A percentile compares a stretch with the other conserved stretches of the same genome.
These are phyloP conservation scores for Orchestes rusci DNA, from an alignment of 2,888 invertebrate genomes.

Conservation along the genomic window DNA sequence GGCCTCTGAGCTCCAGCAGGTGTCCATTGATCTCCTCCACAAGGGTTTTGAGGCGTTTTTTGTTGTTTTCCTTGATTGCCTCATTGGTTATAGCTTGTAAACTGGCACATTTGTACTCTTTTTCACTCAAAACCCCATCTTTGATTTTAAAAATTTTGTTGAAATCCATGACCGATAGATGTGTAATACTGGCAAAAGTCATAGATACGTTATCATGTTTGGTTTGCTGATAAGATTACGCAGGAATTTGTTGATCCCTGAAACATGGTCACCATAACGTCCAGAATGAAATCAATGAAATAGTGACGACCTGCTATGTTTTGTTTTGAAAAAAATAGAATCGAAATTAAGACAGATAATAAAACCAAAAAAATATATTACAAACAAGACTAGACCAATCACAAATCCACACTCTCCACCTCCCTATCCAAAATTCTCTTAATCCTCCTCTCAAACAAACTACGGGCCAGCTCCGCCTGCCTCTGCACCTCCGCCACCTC, in stretches of 20 bases:
- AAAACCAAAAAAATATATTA: too few species aligned
- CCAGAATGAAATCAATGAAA: too few species aligned
- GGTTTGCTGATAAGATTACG: slow-evolving; percentile 19
- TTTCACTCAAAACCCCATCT: slow-evolving; percentile 14
- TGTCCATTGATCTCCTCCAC: slow-evolving; percentile 22
- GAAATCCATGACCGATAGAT: slow-evolving; percentile 18
- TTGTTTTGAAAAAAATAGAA: too few species aligned
- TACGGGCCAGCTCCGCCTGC: slow-evolving; percentile 18
- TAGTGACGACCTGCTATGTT: too few species aligned
- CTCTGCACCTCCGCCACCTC: slow-evolving; percentile 25
- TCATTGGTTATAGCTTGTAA: slow-evolving; percentile 22
- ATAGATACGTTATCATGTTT: slow-evolving; percentile 11
- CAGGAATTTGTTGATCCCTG: too few species aligned
- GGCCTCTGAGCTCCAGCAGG: slow-evolving; percentile 12
- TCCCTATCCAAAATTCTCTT: slow-evolving; percentile 10
- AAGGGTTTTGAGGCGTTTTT: slow-evolving; percentile 16
- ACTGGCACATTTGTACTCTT: slow-evolving; percentile 23
- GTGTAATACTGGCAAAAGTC: background rate
- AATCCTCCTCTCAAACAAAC: slow-evolving; percentile 17
- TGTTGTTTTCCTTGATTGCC: slow-evolving; percentile 19
- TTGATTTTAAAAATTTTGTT: slow-evolving; percentile 20
- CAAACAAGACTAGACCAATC: too few species aligned
- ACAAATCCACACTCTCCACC: slow-evolving; percentile 15
- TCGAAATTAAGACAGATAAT: too few species aligned
- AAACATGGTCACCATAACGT: too few species aligned